phyloP scores from a whole-genome alignment of 2,797 vertebrate species.

The Acanthis flammea region DNA sequence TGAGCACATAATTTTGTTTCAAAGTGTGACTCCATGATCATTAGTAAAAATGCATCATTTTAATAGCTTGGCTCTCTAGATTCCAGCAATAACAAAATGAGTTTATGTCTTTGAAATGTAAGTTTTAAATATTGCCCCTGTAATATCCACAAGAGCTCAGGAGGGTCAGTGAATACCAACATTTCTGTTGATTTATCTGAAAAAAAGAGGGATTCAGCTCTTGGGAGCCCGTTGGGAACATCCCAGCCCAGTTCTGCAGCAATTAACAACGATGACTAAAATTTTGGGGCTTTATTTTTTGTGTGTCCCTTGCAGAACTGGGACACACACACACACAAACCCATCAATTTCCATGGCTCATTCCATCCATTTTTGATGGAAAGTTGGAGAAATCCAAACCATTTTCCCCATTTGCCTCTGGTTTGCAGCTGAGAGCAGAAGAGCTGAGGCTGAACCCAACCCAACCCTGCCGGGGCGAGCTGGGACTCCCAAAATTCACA shows the following conservation, averaged over 20 bases:
- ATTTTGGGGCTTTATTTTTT: neutral
- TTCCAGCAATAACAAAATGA: neutral
- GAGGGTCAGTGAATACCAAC: neutral
- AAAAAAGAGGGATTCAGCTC: neutral
- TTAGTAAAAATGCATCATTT: neutral
- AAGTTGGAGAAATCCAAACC: neutral
- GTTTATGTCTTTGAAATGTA: neutral
- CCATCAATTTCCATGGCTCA: neutral
- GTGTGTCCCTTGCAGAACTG: too few species aligned
- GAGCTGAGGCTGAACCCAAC: neutral
- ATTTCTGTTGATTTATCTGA: neutral
- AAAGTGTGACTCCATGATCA: neutral
- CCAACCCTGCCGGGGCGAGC: fast-evolving
- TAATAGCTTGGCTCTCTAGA: neutral
- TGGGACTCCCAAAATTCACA: neutral
- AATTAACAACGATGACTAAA: fast-evolving
- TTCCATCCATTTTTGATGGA: neutral
- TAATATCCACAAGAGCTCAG: neutral
- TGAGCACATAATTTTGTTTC: neutral
- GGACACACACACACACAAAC: neutral
- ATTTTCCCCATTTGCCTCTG: neutral
- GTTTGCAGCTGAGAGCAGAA: neutral
- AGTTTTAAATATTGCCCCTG: neutral
- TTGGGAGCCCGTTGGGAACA: neutral
- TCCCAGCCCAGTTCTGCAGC: neutral